Conservation (phyloP, 2,113 vertebrate species). For the Periophthalmus modestus region DNA sequence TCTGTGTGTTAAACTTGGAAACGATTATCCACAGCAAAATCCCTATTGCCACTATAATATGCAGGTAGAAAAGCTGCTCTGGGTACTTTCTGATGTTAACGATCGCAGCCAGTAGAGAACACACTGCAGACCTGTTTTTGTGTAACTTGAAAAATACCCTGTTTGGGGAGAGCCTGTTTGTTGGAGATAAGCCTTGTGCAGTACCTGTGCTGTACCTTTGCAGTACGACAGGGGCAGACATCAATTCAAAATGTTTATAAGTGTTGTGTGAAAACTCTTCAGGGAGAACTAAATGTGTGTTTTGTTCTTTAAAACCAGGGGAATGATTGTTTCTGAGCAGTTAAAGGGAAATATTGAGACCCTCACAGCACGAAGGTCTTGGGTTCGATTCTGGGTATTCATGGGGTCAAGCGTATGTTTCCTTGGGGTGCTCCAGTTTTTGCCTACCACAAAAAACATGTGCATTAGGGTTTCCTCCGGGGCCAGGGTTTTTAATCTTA, state of each 20-base stretch:
- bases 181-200: conserved; percentile 22
- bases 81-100: not conserved
- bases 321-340: conserved; percentile 19
- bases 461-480: no score
- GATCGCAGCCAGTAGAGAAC: not conserved
- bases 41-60: not conserved
- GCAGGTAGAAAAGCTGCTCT: not conserved
- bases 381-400: no score
- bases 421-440: no score
- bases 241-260: not conserved
- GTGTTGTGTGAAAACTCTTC: conserved; percentile 4
- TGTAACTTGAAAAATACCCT: not conserved
- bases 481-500: no score
- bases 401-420: no score
- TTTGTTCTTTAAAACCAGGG: not conserved
- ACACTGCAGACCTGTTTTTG: not conserved
- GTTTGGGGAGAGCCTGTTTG: conserved; percentile 21
- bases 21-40: not conserved
- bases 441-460: no score
- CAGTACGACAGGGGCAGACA: not conserved
- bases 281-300: conserved; percentile 22
- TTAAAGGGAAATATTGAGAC: not conserved
- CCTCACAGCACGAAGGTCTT: no score
- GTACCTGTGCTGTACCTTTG: not conserved
- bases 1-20: not conserved